These are phyloP conservation scores for Phalacrocorax aristotelis DNA, from an alignment of 2,113 vertebrate species.

Conservation along the genomic window DNA sequence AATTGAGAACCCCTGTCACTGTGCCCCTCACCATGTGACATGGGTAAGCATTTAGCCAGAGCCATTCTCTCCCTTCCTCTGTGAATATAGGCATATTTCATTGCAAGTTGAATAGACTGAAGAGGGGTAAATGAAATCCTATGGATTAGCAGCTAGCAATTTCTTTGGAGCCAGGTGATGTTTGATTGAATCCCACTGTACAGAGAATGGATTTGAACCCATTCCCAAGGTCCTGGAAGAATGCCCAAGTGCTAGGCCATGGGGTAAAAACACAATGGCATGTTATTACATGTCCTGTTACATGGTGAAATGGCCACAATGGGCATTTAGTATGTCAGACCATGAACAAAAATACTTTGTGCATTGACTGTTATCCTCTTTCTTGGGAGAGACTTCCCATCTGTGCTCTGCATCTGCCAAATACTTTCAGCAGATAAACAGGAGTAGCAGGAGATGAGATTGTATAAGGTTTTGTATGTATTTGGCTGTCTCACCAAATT, in stretches of 20 bases:
- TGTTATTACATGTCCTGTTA: background rate
- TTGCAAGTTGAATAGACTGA: background rate
- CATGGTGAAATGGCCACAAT: background rate
- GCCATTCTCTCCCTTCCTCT: background rate
- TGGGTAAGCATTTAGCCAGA: background rate
- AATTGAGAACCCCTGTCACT: background rate
- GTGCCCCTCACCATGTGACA: background rate
- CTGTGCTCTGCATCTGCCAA: background rate
- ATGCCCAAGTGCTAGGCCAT: background rate
- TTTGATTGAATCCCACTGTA: background rate
- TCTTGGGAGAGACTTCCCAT: background rate
- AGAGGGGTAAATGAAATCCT: background rate
- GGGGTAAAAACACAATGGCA: background rate
- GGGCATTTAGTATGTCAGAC: background rate
- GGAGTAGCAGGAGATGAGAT: background rate
- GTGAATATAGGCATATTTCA: background rate
- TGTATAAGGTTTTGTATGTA: background rate
- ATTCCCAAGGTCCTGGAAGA: background rate
- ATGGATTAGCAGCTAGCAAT: background rate
- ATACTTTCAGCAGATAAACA: background rate
- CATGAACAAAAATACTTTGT: background rate
- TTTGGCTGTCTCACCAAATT: background rate
- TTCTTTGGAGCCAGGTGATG: background rate
- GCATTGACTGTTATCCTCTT: background rate
- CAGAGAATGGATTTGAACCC: background rate